Percentiles rank a stretch among this genome's conserved stretches.
Conservation (phyloP, 2,888 invertebrate species). For the Dermolepida albohirtum region DNA sequence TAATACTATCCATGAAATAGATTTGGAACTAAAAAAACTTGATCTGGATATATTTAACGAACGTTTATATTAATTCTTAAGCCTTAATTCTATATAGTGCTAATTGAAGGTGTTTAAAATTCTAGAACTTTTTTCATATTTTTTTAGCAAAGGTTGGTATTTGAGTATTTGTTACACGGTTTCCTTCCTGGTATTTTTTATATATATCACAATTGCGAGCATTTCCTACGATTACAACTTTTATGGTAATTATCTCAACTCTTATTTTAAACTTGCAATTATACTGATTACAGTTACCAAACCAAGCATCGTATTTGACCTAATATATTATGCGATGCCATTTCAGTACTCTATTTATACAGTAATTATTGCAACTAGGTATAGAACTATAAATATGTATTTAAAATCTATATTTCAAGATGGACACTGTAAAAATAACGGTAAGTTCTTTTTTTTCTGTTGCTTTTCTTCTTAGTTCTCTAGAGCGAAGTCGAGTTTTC, state of each 20-base stretch:
- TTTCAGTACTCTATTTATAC: conserved; percentile 3
- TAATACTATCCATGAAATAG: conserved; percentile 50
- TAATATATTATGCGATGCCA: not conserved
- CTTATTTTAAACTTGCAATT: not conserved
- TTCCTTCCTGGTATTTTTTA: not conserved
- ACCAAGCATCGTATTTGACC: too few relatives aligned
- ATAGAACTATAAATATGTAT: not conserved
- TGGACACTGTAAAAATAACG: too few relatives aligned
- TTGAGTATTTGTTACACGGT: not conserved
- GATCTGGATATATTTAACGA: conserved; percentile 47
- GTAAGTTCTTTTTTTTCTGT: too few relatives aligned
- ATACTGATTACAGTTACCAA: not conserved
- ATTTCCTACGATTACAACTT: not conserved
- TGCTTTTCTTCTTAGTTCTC: too few relatives aligned
- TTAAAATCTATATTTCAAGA: too few relatives aligned
- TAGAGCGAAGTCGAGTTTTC: too few relatives aligned
- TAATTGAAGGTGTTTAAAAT: too few relatives aligned
- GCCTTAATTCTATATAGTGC: too few relatives aligned
- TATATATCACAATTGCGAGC: too few relatives aligned
- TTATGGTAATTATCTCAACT: not conserved
- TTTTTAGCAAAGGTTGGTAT: conserved; percentile 14
- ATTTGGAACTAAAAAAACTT: conserved; percentile 49
- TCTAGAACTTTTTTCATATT: not conserved
- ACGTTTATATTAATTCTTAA: too few relatives aligned
- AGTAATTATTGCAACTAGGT: not conserved